These are phyloP conservation scores for Cebidichthys violaceus DNA, from an alignment of 2,113 vertebrate species.

Conservation along the genomic window DNA sequence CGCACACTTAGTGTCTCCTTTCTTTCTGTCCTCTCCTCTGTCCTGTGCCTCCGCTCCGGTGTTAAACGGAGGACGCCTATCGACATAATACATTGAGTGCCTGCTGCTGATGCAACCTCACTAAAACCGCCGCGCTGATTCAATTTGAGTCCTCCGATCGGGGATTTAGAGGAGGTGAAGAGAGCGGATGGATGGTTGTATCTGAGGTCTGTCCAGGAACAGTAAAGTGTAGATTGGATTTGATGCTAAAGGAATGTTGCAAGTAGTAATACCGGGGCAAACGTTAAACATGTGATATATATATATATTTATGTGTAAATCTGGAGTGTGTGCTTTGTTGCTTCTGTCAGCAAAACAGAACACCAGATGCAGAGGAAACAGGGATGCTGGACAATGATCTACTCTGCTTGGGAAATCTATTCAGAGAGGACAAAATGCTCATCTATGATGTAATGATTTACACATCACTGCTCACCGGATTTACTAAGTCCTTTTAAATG, in stretches of 20 bases:
- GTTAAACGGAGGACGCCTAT: slow-evolving; percentile 36
- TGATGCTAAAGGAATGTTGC: slow-evolving; percentile 24
- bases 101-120: slow-evolving; percentile 66
- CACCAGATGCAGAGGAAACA: not conserved
- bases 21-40: slow-evolving; percentile 65
- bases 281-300: not conserved
- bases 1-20: slow-evolving; percentile 60
- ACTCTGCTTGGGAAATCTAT: slow-evolving; percentile 8
- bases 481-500: slow-evolving; percentile 26
- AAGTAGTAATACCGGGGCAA: not conserved
- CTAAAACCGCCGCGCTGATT: slow-evolving; percentile 59
- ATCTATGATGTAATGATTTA: slow-evolving; percentile 61
- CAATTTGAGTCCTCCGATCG: slow-evolving; percentile 61
- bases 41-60: slow-evolving; percentile 36
- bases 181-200: slow-evolving; percentile 37
- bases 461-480: slow-evolving; percentile 52
- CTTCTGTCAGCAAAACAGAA: slow-evolving; percentile 12
- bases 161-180: slow-evolving; percentile 56
- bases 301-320: not conserved
- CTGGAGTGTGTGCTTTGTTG: not conserved
- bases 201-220: slow-evolving; percentile 1
- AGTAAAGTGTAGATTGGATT: slow-evolving; percentile 25
- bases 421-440: not conserved
- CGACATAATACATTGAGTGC: slow-evolving; percentile 35
- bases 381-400: not conserved